Conservation (phyloP, 2,888 invertebrate species). For the Sepioteuthis lessoniana region DNA sequence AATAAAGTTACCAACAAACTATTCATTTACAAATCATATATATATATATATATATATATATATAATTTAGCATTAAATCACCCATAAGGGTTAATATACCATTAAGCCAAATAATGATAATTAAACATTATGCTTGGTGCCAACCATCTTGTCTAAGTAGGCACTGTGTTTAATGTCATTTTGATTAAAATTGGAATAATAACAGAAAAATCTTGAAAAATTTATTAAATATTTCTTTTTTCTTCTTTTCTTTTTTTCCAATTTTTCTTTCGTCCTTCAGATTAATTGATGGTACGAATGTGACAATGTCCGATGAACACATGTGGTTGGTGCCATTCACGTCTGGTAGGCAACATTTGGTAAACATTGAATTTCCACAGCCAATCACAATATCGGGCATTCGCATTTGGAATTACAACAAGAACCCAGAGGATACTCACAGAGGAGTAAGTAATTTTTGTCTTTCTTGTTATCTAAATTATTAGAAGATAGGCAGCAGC, state of each 20-base stretch:
- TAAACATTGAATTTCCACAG: constrained; percentile 69
- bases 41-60: too few species aligned
- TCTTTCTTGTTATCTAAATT: neutral
- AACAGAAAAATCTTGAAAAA: neutral
- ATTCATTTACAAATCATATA: too few species aligned
- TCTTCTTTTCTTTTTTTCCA: neutral
- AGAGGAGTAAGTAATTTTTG: constrained; percentile 73
- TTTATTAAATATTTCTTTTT: neutral
- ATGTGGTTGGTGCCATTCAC: constrained; percentile 76
- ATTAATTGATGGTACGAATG: constrained; percentile 82
- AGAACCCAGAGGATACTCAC: constrained; percentile 80
- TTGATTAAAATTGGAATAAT: too few species aligned
- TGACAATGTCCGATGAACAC: constrained; percentile 81
- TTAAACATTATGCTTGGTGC: too few species aligned
- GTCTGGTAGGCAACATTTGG: constrained; percentile 67
- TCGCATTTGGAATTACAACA: constrained; percentile 88
- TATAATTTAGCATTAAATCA: too few species aligned
- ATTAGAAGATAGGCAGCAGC: neutral
- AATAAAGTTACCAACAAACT: too few species aligned
- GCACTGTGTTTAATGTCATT: too few species aligned
- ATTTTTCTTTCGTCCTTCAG: constrained; percentile 64
- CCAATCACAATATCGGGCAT: constrained; percentile 77
- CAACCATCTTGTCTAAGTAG: too few species aligned
- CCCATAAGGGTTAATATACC: too few species aligned
- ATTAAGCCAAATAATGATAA: too few species aligned